phyloP scores from a whole-genome alignment of 2,888 invertebrate species.

The Pristionchus exspectatus region DNA sequence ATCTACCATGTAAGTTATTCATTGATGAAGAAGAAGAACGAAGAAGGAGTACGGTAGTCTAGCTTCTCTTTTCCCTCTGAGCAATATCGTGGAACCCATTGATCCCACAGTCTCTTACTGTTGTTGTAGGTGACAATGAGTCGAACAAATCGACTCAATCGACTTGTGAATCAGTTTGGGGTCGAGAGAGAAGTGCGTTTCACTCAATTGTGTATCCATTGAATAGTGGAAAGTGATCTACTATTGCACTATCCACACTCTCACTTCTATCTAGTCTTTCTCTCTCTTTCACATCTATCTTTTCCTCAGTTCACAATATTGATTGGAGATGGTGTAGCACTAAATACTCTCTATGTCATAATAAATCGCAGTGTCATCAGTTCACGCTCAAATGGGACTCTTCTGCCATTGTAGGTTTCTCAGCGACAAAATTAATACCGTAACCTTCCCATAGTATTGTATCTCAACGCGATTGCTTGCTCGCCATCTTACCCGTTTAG shows the following conservation, averaged over 20 bases:
- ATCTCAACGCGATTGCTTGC: constrained; percentile 18
- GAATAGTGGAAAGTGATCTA: constrained; percentile 8
- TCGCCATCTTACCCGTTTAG: not conserved
- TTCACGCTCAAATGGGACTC: constrained; percentile 78
- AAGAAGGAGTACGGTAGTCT: not conserved
- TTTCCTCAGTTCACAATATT: not conserved
- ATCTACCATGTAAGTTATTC: constrained; percentile 73
- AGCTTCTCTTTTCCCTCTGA: not conserved
- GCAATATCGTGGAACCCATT: not conserved
- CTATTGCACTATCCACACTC: not conserved
- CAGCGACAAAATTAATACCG: not conserved
- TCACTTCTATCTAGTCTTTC: constrained; percentile 8
- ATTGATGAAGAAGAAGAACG: not conserved
- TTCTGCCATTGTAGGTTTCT: constrained; percentile 78
- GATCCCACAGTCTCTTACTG: not conserved
- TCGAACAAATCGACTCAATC: constrained; percentile 23
- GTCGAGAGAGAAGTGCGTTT: constrained; percentile 48
- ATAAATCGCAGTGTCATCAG: constrained; percentile 75
- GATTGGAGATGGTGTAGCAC: constrained; percentile 5
- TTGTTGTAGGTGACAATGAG: constrained; percentile 43
- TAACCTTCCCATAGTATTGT: constrained; percentile 3
- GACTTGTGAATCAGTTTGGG: constrained; percentile 49
- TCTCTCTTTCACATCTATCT: not conserved
- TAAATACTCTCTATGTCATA: not conserved
- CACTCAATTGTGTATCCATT: constrained; percentile 14